Evolutionary conservation across 1,140 invertebrate genomes (phyloP).

Genomic region (Bactericera cockerelli): DNA sequence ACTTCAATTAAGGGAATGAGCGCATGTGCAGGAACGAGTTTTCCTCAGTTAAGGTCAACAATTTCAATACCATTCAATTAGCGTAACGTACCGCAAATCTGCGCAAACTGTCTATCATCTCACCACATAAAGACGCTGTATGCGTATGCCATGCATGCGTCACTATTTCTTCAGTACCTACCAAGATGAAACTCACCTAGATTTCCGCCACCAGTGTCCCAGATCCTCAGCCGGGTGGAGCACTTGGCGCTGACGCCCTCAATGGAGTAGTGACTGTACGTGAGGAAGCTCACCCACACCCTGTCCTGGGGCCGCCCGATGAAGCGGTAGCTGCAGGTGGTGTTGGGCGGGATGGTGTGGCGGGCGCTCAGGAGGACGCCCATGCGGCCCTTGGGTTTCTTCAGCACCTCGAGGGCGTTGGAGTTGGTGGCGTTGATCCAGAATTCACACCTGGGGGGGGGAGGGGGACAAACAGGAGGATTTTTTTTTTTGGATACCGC

Average conservation of each 20-base stretch:
- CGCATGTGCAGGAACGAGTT: too few relatives aligned
- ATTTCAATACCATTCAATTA: too few relatives aligned
- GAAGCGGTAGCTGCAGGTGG: conserved; percentile 72
- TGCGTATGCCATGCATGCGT: too few relatives aligned
- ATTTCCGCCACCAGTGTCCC: conserved; percentile 35
- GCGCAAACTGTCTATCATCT: too few relatives aligned
- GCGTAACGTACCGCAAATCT: too few relatives aligned
- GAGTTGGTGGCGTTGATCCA: conserved; percentile 43
- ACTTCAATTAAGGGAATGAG: too few relatives aligned
- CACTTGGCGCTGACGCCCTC: conserved; percentile 23
- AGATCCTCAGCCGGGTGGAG: conserved; percentile 41
- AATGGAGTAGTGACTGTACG: conserved; percentile 45
- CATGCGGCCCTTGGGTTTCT: conserved; percentile 32
- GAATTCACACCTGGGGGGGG: conserved; percentile 43
- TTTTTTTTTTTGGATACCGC: not conserved
- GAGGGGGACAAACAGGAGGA: not conserved
- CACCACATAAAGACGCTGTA: too few relatives aligned
- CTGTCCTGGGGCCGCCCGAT: conserved; percentile 56
- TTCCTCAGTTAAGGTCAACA: too few relatives aligned
- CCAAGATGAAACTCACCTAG: too few relatives aligned
- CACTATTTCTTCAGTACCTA: too few relatives aligned
- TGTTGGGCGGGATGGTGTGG: conserved; percentile 68
- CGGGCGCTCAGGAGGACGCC: conserved; percentile 57
- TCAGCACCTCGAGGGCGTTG: conserved; percentile 24
- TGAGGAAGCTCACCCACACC: conserved; percentile 75